Evolutionary conservation across 2,888 invertebrate genomes (phyloP), one percentile per base, ranked within the genome.

Genomic region (Lapara coniferarum): DNA sequence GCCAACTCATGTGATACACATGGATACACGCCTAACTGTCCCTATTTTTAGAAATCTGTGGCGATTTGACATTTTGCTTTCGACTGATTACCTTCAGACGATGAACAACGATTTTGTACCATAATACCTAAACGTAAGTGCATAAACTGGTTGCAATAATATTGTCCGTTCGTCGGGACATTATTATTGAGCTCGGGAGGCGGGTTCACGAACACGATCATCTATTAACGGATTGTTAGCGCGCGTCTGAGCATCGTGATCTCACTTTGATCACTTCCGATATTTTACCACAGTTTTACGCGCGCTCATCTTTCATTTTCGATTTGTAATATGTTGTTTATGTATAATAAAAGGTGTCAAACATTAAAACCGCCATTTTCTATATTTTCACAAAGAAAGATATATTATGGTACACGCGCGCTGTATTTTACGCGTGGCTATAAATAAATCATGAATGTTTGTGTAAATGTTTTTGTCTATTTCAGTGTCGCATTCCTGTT

Each of bases 181-280:
- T 70, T 70, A 66, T 87, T 86, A 86, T 88, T 84, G 85, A 81
- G 82, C 77, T 78, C 77, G 81, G 83, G 82, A 83, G 86, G 87
- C 82, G 86, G 84, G 88, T 85, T 89, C 89, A 85, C 91, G 89
- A 88, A 80, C 90, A 87, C 87, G 90, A 88, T 86, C 85, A 85
- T 83, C 89, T 89, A 91, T 92, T 91, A 92, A 89, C 86, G 87
- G 80, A 82, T 89, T 85, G 90, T 92, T 91, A 91, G 88, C 87
- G 86, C 87, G 85, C 85, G 86, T 85, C 85, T 75, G 84, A 81
- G 81, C 85, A 78, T 91, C 91, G 92, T 92, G 92, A 90, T 87
- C 85, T 79, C 75, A 72, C 83, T 80, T 83, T 86, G 89, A 90
- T 90, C 88, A 89, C 89, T 92, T 92, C 92, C 92, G 90, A 90